Evolutionary conservation across 2,888 invertebrate species (phyloP).

Genomic region (Chrysomela aeneicollis): DNA sequence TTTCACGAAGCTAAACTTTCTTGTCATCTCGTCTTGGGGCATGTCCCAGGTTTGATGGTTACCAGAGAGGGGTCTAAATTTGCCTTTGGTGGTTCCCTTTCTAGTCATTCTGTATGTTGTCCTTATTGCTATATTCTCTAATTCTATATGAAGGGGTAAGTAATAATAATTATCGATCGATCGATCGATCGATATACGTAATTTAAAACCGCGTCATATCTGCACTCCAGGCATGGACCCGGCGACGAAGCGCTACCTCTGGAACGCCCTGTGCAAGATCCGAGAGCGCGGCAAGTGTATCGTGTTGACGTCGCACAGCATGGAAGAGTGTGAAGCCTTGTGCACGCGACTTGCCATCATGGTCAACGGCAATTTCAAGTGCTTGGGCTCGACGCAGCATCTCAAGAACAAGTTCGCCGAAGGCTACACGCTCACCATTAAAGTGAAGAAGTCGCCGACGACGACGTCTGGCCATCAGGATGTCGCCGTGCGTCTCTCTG

Average conservation of each 20-base stretch:
- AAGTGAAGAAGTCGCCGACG: slow-evolving; percentile 55
- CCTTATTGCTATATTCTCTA: too few relatives aligned
- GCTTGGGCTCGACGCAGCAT: slow-evolving; percentile 82
- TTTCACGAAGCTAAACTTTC: too few relatives aligned
- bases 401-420: slow-evolving; percentile 81
- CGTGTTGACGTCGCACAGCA: slow-evolving; percentile 84
- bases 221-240: slow-evolving; percentile 75
- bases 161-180: too few relatives aligned
- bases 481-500: too few relatives aligned
- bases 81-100: too few relatives aligned
- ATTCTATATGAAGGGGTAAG: too few relatives aligned
- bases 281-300: slow-evolving; percentile 77
- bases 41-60: too few relatives aligned
- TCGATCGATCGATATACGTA: too few relatives aligned
- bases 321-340: slow-evolving; percentile 88
- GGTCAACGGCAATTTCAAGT: slow-evolving; percentile 85
- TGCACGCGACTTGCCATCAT: slow-evolving; percentile 84
- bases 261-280: slow-evolving; percentile 76
- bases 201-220: neutral
- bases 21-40: too few relatives aligned
- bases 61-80: too few relatives aligned
- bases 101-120: too few relatives aligned
- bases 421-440: slow-evolving; percentile 62
- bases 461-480: too few relatives aligned
- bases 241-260: slow-evolving; percentile 80